Evolutionary conservation across 2,888 invertebrate genomes (phyloP), one percentile per base, ranked within the genome.

Genomic region (Automeris io): DNA sequence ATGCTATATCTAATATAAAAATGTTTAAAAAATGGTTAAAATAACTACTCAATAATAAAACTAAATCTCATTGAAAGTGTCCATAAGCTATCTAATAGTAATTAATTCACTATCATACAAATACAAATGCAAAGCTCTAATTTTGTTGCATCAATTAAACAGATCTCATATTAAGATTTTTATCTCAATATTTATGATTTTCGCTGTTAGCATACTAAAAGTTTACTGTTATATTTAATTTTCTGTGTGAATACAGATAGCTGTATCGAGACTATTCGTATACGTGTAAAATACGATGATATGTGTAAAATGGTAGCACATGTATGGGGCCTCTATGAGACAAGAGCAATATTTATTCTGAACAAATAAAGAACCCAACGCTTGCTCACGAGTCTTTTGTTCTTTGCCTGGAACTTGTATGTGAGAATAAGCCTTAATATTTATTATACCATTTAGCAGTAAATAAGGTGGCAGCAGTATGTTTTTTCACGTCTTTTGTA

Each of bases 361-460:
- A 36, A 18, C 21, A 36, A 26, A 36, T n/a, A 34, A 16, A 22
- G 13, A 16, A 9, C 19, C 6, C 6, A 8, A 11, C 18, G 18
- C 18, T 25, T 29, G 21, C 26, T 21, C 13, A 9, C 11, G 11
- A 35, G 18, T 12, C 18, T n/a, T 7, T 7, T 8, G 21, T 26
- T 26, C 16, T 36, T 36, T 26, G 19, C 19, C 26, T n/a, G 25
- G 26, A 36, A 26, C 26, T 35, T 12, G 25, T 25, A 21, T 21
- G 13, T 25, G 18, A 11, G 18, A 35, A 26, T 19, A 19, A 7
- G 5, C 19, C 13, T 29, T 16, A 5, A 16, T 29, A n/a, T 29
- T 29, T 29, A 8, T 29, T 29, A 8, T 7, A 16, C 8, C 16
- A 29, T 16, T 29, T 29, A 29, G 16, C 29, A 29, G 25, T 8